Conservation (phyloP, 2,113 vertebrate species). For the Archilochus colubris region DNA sequence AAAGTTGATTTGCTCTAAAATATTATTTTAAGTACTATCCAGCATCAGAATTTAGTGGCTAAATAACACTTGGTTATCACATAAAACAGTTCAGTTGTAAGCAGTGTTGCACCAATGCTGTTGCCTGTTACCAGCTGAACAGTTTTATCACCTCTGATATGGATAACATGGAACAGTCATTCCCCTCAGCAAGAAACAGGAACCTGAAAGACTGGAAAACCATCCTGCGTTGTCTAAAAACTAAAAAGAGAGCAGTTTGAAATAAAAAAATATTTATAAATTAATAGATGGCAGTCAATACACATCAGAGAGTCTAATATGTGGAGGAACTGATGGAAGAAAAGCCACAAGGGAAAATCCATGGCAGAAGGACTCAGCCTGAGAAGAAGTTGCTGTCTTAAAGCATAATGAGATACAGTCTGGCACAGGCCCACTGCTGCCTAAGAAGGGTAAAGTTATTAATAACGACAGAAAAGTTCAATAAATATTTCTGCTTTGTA, state of each 20-base stretch:
- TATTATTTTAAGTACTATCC: background rate
- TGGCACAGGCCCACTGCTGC: background rate
- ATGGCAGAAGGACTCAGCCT: background rate
- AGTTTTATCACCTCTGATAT: background rate
- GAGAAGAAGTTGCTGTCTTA: background rate
- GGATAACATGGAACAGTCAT: background rate
- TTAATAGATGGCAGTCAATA: background rate
- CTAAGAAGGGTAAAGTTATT: background rate
- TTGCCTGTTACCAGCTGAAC: background rate
- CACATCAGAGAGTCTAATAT: background rate
- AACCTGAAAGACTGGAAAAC: background rate
- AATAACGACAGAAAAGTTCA: background rate
- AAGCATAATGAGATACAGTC: background rate
- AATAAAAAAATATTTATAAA: background rate
- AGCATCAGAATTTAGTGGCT: background rate
- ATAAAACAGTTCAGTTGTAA: background rate
- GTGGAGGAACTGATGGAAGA: background rate
- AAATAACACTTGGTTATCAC: background rate
- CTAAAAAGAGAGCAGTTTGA: background rate
- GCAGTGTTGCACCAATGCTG: rapidly evolving
- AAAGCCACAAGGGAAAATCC: background rate
- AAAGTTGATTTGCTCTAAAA: background rate
- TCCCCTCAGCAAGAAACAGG: background rate
- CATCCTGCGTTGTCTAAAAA: background rate
- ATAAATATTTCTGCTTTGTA: constrained; percentile 25